Evolutionary conservation across 2,888 invertebrate genomes (phyloP).

Genomic region (Lepidonotus clava): DNA sequence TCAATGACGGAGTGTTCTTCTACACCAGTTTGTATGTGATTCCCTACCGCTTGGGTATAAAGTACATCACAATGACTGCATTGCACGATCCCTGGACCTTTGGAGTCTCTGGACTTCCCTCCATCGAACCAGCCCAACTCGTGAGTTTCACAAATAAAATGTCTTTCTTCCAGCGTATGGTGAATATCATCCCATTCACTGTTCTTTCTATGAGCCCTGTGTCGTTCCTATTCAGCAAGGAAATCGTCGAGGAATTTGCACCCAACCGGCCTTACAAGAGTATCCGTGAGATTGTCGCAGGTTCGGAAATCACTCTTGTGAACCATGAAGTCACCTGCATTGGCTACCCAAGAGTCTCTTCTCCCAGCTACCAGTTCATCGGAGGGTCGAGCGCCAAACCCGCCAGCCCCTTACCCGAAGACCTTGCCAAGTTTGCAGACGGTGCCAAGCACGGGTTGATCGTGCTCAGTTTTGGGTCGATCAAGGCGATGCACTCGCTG

Average conservation of each 20-base stretch:
- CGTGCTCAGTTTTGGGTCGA: slow-evolving; percentile 2
- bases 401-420: neutral
- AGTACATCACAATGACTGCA: neutral
- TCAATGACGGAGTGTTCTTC: neutral
- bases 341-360: slow-evolving; percentile 26
- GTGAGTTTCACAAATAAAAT: neutral
- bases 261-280: neutral
- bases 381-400: slow-evolving; percentile 8
- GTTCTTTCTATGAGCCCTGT: neutral
- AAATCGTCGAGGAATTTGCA: neutral
- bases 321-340: slow-evolving; percentile 28
- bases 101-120: slow-evolving; percentile 42
- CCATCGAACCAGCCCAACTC: slow-evolving; percentile 8
- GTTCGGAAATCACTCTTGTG: slow-evolving; percentile 25
- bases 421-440: neutral
- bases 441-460: slow-evolving; percentile 11
- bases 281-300: neutral
- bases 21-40: neutral
- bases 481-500: neutral
- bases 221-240: neutral
- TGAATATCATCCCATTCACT: neutral
- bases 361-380: slow-evolving; percentile 28
- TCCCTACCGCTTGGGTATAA: neutral
- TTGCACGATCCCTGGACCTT: slow-evolving; percentile 7
- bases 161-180: slow-evolving; percentile 35